phyloP scores from a whole-genome alignment of 2,888 invertebrate species.

The Mythimna impura region DNA sequence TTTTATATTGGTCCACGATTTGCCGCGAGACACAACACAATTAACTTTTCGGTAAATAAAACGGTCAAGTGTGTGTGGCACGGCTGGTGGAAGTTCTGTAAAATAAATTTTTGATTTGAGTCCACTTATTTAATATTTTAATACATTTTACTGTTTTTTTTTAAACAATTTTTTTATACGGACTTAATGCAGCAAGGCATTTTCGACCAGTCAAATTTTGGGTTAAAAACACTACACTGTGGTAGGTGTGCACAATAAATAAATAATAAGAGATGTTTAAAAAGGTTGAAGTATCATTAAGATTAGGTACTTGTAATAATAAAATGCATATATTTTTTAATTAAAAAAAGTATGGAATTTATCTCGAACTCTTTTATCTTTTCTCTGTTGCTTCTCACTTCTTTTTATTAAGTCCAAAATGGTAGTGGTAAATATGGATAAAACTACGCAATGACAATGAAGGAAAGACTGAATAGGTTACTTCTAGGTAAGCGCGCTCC shows the following conservation, averaged over 20 bases:
- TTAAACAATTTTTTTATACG: too few species aligned
- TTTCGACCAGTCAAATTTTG: too few species aligned
- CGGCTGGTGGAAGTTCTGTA: slow-evolving; percentile 36
- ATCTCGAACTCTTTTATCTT: background rate
- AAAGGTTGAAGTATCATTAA: too few species aligned
- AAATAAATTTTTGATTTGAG: background rate
- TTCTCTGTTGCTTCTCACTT: background rate
- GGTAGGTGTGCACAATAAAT: too few species aligned
- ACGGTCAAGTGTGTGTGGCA: slow-evolving; percentile 43
- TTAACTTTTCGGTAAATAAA: slow-evolving; percentile 63
- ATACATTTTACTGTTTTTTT: background rate
- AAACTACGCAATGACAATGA: background rate
- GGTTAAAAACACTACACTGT: too few species aligned
- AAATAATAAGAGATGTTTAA: too few species aligned
- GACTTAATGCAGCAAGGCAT: too few species aligned
- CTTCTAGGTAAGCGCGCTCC: too few species aligned
- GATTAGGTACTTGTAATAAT: too few species aligned
- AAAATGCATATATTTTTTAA: too few species aligned
- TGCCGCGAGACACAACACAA: slow-evolving; percentile 84
- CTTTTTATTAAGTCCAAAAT: background rate
- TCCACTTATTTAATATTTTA: background rate
- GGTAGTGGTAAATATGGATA: background rate
- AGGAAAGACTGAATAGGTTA: too few species aligned
- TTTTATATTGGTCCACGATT: slow-evolving; percentile 81
- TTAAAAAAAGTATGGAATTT: too few species aligned